A percentile compares a stretch with the other conserved stretches of the same genome.
phyloP scores from a whole-genome alignment of 2,113 vertebrate species.

The Chamaea fasciata region DNA sequence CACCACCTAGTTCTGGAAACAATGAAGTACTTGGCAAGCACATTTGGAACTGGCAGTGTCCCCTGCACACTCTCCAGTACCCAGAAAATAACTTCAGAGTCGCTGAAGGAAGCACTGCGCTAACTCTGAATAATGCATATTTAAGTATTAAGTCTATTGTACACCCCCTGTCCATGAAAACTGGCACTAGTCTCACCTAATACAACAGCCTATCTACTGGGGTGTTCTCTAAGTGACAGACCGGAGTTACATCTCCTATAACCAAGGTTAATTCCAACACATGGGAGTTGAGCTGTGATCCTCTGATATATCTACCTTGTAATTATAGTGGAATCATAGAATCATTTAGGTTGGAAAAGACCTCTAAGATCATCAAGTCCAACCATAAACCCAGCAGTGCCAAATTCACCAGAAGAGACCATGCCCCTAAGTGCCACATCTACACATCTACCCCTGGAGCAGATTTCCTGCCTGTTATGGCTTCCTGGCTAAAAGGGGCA shows the following conservation, averaged over 20 bases:
- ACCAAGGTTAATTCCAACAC: background rate
- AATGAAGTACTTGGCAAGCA: background rate
- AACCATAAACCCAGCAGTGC: background rate
- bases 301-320: background rate
- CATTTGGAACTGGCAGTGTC: background rate
- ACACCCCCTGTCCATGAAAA: background rate
- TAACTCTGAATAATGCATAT: background rate
- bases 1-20: background rate
- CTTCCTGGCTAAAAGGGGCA: background rate
- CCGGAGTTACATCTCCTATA: background rate
- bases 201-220: background rate
- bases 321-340: background rate
- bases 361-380: background rate
- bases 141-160: background rate
- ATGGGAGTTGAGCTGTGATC: accelerated
- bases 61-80: background rate
- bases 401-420: background rate
- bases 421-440: too few species aligned
- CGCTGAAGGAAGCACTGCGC: background rate
- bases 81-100: background rate
- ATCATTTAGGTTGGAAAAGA: background rate
- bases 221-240: background rate
- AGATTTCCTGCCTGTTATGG: background rate
- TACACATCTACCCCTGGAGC: background rate
- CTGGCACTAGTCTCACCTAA: background rate